phyloP scores from a whole-genome alignment of 2,797 vertebrate species.

The Sebastes flavidus region DNA sequence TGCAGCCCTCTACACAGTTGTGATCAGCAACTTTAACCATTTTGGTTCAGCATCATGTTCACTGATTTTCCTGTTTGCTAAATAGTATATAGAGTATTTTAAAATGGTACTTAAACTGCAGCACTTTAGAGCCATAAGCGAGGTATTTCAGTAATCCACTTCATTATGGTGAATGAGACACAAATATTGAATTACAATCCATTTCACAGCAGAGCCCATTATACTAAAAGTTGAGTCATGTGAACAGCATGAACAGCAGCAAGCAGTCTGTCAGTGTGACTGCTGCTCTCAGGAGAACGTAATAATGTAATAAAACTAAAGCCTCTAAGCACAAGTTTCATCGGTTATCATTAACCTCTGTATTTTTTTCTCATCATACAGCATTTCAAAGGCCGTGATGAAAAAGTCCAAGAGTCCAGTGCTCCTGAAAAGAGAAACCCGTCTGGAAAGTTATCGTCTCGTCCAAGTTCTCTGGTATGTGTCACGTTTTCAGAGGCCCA shows the following conservation, averaged over 20 bases:
- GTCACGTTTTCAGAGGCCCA: slow-evolving; percentile 17
- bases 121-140: slow-evolving; percentile 20
- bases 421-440: not conserved
- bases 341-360: slow-evolving; percentile 8
- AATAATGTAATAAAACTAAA: slow-evolving; percentile 25
- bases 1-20: not conserved
- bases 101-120: slow-evolving; percentile 6
- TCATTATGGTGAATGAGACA: slow-evolving; percentile 44
- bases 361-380: not conserved
- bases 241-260: slow-evolving; percentile 54
- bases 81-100: slow-evolving; percentile 1
- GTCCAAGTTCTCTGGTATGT: slow-evolving; percentile 1
- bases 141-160: slow-evolving; percentile 61
- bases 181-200: slow-evolving; percentile 62
- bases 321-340: slow-evolving; percentile 22
- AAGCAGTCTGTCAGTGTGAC: slow-evolving; percentile 34
- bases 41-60: not conserved
- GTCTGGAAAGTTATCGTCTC: not conserved
- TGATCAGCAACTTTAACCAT: not conserved
- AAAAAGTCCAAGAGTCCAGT: not conserved
- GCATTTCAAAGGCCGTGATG: not conserved
- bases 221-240: slow-evolving; percentile 68
- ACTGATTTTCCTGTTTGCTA: not conserved
- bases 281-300: slow-evolving; percentile 23
- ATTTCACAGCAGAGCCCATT: slow-evolving; percentile 62